These are phyloP conservation scores for Epicauta chinensis DNA, from an alignment of 1,140 invertebrate species.

Conservation along the genomic window DNA sequence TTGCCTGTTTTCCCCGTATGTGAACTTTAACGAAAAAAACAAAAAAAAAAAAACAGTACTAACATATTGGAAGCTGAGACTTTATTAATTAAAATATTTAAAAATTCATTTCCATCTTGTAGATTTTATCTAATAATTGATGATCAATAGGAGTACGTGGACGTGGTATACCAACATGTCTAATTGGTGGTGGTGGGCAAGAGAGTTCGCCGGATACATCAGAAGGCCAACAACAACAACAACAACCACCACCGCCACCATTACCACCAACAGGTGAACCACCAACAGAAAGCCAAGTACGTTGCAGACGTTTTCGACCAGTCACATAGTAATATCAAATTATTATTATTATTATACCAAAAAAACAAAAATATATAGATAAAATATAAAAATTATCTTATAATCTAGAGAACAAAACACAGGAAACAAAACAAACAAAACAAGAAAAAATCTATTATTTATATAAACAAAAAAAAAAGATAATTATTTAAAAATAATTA, in stretches of 20 bases:
- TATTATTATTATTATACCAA: neutral
- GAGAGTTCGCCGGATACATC: constrained; percentile 41
- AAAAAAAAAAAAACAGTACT: too few species aligned
- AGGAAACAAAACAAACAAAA: too few species aligned
- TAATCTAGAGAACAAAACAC: too few species aligned
- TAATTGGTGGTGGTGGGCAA: constrained; percentile 38
- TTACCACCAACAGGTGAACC: constrained; percentile 36
- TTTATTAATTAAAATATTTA: too few species aligned
- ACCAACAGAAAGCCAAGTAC: constrained; percentile 36
- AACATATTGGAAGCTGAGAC: too few species aligned
- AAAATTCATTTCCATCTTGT: too few species aligned
- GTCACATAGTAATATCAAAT: constrained; percentile 35
- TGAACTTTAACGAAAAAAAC: too few species aligned
- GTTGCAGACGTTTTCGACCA: constrained; percentile 38
- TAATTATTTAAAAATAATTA: neutral
- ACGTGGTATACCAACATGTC: constrained; percentile 39
- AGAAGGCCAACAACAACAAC: constrained; percentile 38
- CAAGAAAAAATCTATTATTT: neutral
- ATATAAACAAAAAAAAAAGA: constrained; percentile 1
- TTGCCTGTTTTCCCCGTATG: too few species aligned
- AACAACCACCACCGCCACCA: constrained; percentile 37
- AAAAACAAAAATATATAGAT: neutral
- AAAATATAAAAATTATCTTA: constrained; percentile 2
- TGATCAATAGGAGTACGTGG: constrained; percentile 18
- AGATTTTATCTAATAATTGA: too few species aligned